A percentile compares a stretch with the other conserved stretches of the same genome.
Evolutionary conservation across 2,797 vertebrate species (phyloP).

Genomic region (Sebastes glaucus): DNA sequence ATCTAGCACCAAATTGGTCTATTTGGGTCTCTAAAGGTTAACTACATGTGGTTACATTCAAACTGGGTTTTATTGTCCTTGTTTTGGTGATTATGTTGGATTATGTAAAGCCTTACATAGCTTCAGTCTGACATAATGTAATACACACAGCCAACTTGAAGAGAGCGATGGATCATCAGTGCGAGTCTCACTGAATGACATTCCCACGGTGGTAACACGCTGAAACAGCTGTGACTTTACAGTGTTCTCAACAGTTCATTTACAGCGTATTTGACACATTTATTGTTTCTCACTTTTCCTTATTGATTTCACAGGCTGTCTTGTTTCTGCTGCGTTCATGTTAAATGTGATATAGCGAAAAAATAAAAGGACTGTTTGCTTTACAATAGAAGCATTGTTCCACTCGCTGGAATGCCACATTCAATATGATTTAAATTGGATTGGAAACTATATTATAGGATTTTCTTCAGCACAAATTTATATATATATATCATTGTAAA

Average conservation of each 20-base stretch:
- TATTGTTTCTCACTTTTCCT: neutral
- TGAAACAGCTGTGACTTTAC: neutral
- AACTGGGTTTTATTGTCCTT: neutral
- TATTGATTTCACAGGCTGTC: neutral
- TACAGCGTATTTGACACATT: neutral
- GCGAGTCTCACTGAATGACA: neutral
- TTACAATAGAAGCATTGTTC: neutral
- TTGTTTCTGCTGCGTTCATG: neutral
- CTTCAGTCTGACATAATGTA: neutral
- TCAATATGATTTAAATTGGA: neutral
- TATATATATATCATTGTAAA: neutral
- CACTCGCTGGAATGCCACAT: neutral
- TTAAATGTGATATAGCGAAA: neutral
- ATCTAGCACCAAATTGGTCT: too few species aligned
- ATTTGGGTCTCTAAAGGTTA: too few species aligned
- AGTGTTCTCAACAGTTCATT: neutral
- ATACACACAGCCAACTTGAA: neutral
- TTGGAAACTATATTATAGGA: neutral
- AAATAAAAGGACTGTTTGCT: neutral
- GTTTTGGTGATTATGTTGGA: neutral
- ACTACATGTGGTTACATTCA: neutral
- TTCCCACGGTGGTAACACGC: neutral
- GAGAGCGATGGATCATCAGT: neutral
- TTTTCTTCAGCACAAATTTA: neutral
- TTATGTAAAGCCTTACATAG: fast-evolving